Base-by-base conservation (phyloP, 2,113 vertebrate species). In the Leptobrachium leishanense region DNA sequence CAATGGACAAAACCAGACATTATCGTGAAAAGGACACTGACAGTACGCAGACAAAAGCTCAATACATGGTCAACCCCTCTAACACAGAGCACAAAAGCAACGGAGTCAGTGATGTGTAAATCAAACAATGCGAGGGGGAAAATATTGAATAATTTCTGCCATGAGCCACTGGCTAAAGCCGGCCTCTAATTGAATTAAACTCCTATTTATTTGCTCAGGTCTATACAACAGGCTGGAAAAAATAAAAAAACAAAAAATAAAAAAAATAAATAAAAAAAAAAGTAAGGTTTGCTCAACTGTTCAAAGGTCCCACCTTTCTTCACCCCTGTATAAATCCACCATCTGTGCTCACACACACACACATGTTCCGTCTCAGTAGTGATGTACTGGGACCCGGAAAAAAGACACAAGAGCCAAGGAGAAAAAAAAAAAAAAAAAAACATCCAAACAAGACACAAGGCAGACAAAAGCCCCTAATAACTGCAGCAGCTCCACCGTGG, bases 181-280 rank as follows among this genome's bases (percentile, higher is more conserved):
- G 90, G 94, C 91, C 93, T 95, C 93, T 98, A 98, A 99, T 98
- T 99, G 94, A 97, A 98, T 98, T 98, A 98, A 97, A 96, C 93
- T 94, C 92, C 92, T 93, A 95, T 99, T 97, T 97, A 97, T 97
- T 97, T 96, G 93, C 90, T 90, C 92, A 93, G 92, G 92, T 92
- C 90, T 86, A 89, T 92, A 95, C 94, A 95, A 95, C 94, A 94
- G 95, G 92, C 94, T 91, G 88, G 84, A 79, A 83, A 76, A 76
- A 75, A 87, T 90, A 31, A 31, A 31, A 31, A 31, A 31, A 31
- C 0, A 31, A 31, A 31, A 85, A 89, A 91, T 94, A 81, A 84
- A 81, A 81, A 78, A 87, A 91, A 85, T 89, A 91, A 95, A n/a
- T n/a, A n/a, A 91, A 94, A 81, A 84, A 81, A 81, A 78, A 87